Evolutionary conservation across 2,888 invertebrate genomes (phyloP), one percentile per base, ranked within the genome.

Genomic region (Hypsopygia costalis): DNA sequence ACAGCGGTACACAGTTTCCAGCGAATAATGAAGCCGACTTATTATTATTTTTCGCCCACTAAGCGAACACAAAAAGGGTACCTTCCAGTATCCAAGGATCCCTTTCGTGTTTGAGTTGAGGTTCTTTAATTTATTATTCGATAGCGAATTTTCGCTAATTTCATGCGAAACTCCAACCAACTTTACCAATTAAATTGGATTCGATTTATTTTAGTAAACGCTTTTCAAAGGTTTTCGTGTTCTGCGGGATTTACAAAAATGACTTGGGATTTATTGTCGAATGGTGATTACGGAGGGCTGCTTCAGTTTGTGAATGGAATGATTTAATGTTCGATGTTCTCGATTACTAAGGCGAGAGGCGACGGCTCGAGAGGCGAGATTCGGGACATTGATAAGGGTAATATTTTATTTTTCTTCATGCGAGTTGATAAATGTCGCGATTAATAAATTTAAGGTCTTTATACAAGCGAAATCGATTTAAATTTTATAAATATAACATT

Each of bases 141-240:
- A 47, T 51, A 46, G 49, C 41, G 52, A 69, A 76, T 69, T 69
- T 64, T 66, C 69, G 64, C 64, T 62, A 72, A 74, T 73, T 74
- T 62, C 53, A 52, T 51, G 53, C 49, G 55, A 56, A 73, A 63
- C 70, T 69, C 55, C 58, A 59, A 58, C 62, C 48, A 78, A 81
- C 80, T 79, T 80, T 77, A 59, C 69, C 72, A 79, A 79, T 78
- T 79, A 80, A 74, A 76, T 57, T 53, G 56, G 60, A 70, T 73
- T 74, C 69, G 71, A 72, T 72, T 79, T 71, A 68, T 76, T 69
- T 68, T 60, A 61, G 66, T 65, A 63, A 66, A 68, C 57, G 66
- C 61, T 53, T 56, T 48, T 52, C 51, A 55, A 58, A 55, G 53
- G 57, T 51, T 51, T 55, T 47, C 51, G 50, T 55, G 56, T 56